A percentile compares a stretch with the other conserved stretches of the same genome.
phyloP scores from a whole-genome alignment of 2,797 vertebrate species.

The Mus caroli region DNA sequence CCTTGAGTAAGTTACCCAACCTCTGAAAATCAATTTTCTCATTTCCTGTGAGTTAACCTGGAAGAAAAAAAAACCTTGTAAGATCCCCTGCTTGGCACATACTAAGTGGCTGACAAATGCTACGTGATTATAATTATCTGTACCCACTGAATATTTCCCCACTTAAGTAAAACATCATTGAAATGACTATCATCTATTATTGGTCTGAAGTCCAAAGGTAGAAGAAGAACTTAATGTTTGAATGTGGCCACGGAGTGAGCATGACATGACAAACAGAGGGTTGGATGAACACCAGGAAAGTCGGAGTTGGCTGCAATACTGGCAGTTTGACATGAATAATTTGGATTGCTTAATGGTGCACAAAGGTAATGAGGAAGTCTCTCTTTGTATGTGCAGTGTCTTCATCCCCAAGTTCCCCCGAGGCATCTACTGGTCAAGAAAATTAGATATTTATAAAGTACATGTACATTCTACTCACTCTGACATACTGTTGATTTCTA shows the following conservation, averaged over 20 bases:
- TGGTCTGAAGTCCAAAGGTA: slow-evolving; percentile 70
- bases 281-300: slow-evolving; percentile 64
- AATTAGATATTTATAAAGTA: slow-evolving; percentile 3
- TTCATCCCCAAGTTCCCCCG: slow-evolving; percentile 11
- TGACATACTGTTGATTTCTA: not conserved
- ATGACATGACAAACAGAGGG: slow-evolving; percentile 64
- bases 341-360: slow-evolving; percentile 67
- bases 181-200: slow-evolving; percentile 42
- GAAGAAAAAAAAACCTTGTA: not conserved
- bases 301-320: slow-evolving; percentile 53
- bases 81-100: not conserved
- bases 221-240: slow-evolving; percentile 68
- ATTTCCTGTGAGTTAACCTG: slow-evolving; percentile 17
- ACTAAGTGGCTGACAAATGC: not conserved
- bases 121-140: slow-evolving; percentile 2
- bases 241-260: slow-evolving; percentile 44
- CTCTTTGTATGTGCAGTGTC: not conserved
- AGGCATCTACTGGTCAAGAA: not conserved
- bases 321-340: slow-evolving; percentile 56
- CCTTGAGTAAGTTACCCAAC: slow-evolving; percentile 39
- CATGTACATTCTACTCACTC: not conserved
- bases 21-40: slow-evolving; percentile 9
- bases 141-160: not conserved
- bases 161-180: slow-evolving; percentile 22
- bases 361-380: slow-evolving; percentile 52